These are phyloP conservation scores for Prosapia bicincta DNA, from an alignment of 2,888 invertebrate species.

Conservation along the genomic window DNA sequence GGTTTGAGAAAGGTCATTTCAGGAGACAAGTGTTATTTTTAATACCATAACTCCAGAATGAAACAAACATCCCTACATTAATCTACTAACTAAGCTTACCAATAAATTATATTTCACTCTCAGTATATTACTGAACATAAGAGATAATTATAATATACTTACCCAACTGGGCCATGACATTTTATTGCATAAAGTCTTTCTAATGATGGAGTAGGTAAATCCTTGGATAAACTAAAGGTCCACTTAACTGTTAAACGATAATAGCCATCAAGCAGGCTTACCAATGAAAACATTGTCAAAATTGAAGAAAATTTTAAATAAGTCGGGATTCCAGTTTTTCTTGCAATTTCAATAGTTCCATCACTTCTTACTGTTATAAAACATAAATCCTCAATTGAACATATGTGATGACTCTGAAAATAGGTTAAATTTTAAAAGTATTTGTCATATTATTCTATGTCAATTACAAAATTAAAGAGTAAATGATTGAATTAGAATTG, in stretches of 20 bases:
- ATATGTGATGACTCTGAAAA: constrained; percentile 67
- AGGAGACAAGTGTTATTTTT: too few relatives aligned
- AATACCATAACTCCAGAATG: too few relatives aligned
- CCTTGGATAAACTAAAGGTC: constrained; percentile 85
- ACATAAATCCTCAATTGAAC: constrained; percentile 79
- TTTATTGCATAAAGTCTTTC: constrained; percentile 66
- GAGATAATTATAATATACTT: constrained; percentile 44
- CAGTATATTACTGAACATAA: too few relatives aligned
- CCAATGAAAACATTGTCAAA: constrained; percentile 69
- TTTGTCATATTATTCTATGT: too few relatives aligned
- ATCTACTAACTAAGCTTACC: too few relatives aligned
- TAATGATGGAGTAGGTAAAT: constrained; percentile 75
- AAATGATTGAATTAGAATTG: too few relatives aligned
- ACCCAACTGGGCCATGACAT: constrained; percentile 91
- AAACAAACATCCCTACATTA: too few relatives aligned
- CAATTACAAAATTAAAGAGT: too few relatives aligned
- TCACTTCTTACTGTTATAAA: constrained; percentile 71
- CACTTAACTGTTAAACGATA: constrained; percentile 83
- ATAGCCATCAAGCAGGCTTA: constrained; percentile 80
- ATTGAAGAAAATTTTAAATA: constrained; percentile 68
- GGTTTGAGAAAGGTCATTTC: too few relatives aligned
- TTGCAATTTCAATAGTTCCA: constrained; percentile 68
- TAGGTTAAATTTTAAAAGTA: constrained; percentile 19
- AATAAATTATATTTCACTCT: too few relatives aligned
- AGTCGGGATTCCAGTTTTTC: constrained; percentile 72